Percentiles rank a stretch among this genome's conserved stretches.
Evolutionary conservation across 2,797 vertebrate species (phyloP).

Genomic region (Rhinoraja longicauda): DNA sequence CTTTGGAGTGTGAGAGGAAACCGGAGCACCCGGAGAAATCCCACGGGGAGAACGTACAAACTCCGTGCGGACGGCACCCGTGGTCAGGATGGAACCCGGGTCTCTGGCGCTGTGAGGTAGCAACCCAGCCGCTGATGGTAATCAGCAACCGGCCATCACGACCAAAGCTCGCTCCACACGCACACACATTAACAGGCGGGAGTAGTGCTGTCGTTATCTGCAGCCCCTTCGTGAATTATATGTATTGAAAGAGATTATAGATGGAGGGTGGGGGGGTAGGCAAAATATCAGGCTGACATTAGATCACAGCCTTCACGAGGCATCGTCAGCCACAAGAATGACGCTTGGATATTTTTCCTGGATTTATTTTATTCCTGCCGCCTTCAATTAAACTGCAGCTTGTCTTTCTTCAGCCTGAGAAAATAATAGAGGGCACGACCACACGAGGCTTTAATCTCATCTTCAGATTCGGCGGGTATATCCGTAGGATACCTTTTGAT

Average conservation of each 20-base stretch:
- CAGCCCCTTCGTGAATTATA: neutral
- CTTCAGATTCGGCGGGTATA: neutral
- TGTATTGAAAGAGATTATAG: slow-evolving; percentile 28
- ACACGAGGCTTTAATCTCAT: neutral
- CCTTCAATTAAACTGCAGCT: neutral
- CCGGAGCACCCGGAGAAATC: no score
- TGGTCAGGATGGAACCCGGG: no score
- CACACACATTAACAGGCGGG: neutral
- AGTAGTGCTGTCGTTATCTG: neutral
- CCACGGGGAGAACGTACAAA: no score
- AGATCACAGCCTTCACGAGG: slow-evolving; percentile 20
- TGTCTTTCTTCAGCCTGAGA: neutral
- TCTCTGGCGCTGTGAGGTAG: no score
- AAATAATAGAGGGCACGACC: slow-evolving; percentile 6
- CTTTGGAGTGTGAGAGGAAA: no score
- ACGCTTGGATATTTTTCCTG: neutral
- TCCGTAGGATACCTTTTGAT: no score
- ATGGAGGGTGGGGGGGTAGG: neutral
- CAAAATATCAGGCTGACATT: neutral
- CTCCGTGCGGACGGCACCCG: no score
- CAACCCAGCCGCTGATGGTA: neutral
- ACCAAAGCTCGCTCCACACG: neutral
- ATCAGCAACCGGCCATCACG: neutral
- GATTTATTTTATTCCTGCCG: neutral
- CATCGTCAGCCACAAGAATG: slow-evolving; percentile 1